Evolutionary conservation across 2,797 vertebrate species (phyloP).

Genomic region (Anniella stebbinsi): DNA sequence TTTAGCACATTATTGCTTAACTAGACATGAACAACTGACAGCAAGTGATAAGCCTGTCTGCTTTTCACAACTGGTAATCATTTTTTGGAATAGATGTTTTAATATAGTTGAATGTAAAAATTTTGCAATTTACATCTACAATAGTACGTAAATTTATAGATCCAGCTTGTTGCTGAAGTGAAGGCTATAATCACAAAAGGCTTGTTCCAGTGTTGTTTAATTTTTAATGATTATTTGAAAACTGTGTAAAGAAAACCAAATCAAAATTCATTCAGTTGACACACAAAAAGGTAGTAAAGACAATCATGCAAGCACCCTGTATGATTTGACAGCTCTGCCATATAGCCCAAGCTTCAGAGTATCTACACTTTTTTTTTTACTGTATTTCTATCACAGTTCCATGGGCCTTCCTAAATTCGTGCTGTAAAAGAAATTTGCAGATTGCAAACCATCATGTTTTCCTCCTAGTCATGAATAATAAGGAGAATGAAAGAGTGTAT

Average conservation of each 20-base stretch:
- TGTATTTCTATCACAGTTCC: constrained; percentile 68
- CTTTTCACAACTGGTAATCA: constrained; percentile 98
- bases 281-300: constrained; percentile 73
- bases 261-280: constrained; percentile 77
- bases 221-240: constrained; percentile 86
- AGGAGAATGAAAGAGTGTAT: constrained; percentile 58
- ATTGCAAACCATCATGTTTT: constrained; percentile 71
- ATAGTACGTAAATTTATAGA: constrained; percentile 86
- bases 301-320: constrained; percentile 74
- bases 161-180: constrained; percentile 80
- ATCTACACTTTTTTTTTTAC: constrained; percentile 56
- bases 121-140: constrained; percentile 89
- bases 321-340: constrained; percentile 51
- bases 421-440: constrained; percentile 73
- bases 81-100: constrained; percentile 93
- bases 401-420: constrained; percentile 62
- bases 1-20: constrained; percentile 91
- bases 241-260: constrained; percentile 71
- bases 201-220: constrained; percentile 80
- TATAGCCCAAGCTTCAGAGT: not conserved
- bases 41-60: constrained; percentile 99
- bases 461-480: constrained; percentile 72
- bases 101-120: constrained; percentile 88
- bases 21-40: constrained; percentile 99
- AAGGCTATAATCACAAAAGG: constrained; percentile 83